Base-by-base conservation (phyloP, 2,888 invertebrate genomes). In the Trichacis sp. region DNA sequence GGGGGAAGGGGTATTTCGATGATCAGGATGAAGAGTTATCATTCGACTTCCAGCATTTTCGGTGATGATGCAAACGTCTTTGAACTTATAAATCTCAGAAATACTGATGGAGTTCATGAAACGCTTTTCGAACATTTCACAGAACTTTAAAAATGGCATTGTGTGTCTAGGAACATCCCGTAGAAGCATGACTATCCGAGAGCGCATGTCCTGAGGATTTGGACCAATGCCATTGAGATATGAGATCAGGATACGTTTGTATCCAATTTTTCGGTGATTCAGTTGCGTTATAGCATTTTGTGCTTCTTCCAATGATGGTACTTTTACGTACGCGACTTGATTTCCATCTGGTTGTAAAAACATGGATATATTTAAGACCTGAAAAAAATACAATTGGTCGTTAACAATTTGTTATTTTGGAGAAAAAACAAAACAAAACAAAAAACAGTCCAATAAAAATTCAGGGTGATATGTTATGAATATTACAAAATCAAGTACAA, bases 61-160 rank as follows among this genome's bases (percentile, higher is more conserved):
- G 12, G 87, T 87, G 12, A 94, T 90, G 48, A 87, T 87, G 73
- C 93, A 92, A 0, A 93, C 90, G 75, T 95, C 95, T 71, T 89
- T 90, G 80, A 95, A 88, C 76, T 91, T 90, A 57, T 90, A 89
- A 45, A 93, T 86, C 69, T 92, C 92, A 0, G 91, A 90, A 0
- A 92, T 88, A 9, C 91, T 91, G 2, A 92, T 86, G 0, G 92
- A 91, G 68, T 91, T 90, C 82, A 93, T 91, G 78, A 91, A 93
- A 5, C 94, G 89, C 72, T 91, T 91, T 71, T 95, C 94, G 80
- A 93, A 93, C 62, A 94, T 88, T 79, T 95, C 93, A 48, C 95
- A 88, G 69, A 96, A 90, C 76, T 93, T 91, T 73, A 94, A 91
- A 0, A 96, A 85, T 0, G 94, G 94, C 71, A 96, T 86, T 54